Percentiles rank a stretch among this genome's conserved stretches.
Conservation (phyloP, 2,888 invertebrate species). For the Spodoptera exigua region DNA sequence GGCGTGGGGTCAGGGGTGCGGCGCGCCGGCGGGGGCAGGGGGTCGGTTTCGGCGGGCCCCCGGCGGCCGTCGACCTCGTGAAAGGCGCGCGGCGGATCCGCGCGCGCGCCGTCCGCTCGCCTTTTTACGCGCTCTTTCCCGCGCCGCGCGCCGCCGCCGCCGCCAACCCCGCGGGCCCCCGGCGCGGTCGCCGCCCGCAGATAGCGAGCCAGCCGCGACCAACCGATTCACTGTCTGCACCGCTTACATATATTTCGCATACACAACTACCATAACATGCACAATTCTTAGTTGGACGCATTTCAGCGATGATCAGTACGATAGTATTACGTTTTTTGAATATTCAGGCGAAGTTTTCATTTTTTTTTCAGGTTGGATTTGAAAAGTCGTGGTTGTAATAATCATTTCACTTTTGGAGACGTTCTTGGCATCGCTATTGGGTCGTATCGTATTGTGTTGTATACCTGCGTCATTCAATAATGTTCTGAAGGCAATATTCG, state of each 20-base stretch:
- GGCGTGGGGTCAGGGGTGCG: constrained; percentile 70
- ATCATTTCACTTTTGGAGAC: no score
- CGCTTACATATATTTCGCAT: constrained; percentile 59
- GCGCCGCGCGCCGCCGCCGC: constrained; percentile 80
- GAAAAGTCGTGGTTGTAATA: no score
- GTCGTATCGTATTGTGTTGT: no score
- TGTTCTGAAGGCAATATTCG: no score
- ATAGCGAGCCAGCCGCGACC: constrained; percentile 84
- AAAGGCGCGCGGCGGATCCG: constrained; percentile 82
- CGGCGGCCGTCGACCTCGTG: constrained; percentile 87
- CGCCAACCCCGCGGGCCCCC: constrained; percentile 87
- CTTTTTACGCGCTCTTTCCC: constrained; percentile 88
- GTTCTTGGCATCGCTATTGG: no score
- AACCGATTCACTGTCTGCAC: constrained; percentile 85
- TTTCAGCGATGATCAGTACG: not conserved
- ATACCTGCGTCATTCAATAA: no score
- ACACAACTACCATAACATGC: not conserved
- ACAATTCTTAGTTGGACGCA: not conserved
- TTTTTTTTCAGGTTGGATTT: no score
- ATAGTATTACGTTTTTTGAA: no score
- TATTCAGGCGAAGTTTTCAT: no score
- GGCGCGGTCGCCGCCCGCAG: constrained; percentile 88
- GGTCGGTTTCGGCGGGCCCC: constrained; percentile 81
- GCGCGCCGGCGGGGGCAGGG: constrained; percentile 67
- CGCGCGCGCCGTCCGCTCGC: constrained; percentile 84